Evolutionary conservation across 30 jellyfish, hydroid and myxozoan species (phyloP), one percentile per base, ranked within the genome.

Genomic region (Cassiopea andromeda): DNA sequence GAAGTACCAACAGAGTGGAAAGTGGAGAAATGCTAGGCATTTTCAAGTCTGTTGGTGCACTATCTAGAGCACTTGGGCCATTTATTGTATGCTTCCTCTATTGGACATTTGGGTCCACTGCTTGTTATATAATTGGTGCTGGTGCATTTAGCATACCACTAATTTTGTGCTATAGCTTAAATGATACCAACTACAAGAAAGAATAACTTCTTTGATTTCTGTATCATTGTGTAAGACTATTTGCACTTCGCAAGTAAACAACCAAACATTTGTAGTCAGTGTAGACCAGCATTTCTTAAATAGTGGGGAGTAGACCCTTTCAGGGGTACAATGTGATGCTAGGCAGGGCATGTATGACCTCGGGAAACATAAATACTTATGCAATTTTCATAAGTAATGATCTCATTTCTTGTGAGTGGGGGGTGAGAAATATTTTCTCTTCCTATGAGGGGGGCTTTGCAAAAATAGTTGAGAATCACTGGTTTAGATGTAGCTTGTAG

Each of bases 31-130:
- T 89, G 82, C 75, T 96, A n/a, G 99, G 99, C 16, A 81, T 91
- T 47, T 92, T 96, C 61, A 89, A 98, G 50, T 96, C 99, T 18
- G 92, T 90, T 64, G 99, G 99, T 69, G 99, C 99, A 16, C 78
- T 96, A 12, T 97, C 99, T 1, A 96, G 99, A 71, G 99, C 99
- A 69, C 87, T 96, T 73, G 99, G 98, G 1, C 99, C 99, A 1
- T 57, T 80, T 44, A 43, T 76, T 64, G 72, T 69, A 85, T 85
- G 96, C 85, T 89, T 80, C 71, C 89, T 96, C 43, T 96, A 96
- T 58, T 96, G 99, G 99, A 96, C 98, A 76, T 80, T 92, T 89
- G 99, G 99, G 1, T 89, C 99, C 1, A 81, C 60, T 2, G 44
- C 75, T 17, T 96, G 99, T 82, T 96, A 96, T 71, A 57, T 81